Evolutionary conservation across 2,113 vertebrate genomes (phyloP).

Genomic region (Vireo altiloquus): DNA sequence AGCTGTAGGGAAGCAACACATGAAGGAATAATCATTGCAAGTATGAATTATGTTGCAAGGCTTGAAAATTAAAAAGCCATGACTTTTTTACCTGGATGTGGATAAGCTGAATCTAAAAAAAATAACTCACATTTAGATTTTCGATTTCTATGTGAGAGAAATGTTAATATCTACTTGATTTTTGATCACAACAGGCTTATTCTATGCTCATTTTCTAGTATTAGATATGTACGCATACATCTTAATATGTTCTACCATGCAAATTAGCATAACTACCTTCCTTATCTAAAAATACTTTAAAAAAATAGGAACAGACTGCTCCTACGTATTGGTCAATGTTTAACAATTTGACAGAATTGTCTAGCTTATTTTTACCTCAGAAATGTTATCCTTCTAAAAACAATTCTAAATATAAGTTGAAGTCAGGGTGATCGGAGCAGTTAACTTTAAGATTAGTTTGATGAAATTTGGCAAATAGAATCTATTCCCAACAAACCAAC

Average conservation of each 20-base stretch:
- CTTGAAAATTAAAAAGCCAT: background rate
- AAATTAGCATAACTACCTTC: background rate
- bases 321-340: background rate
- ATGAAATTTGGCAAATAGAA: background rate
- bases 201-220: background rate
- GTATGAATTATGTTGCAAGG: background rate
- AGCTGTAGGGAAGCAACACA: fast-evolving
- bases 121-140: background rate
- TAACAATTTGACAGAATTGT: background rate
- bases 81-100: background rate
- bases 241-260: background rate
- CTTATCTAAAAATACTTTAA: background rate
- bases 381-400: background rate
- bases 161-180: background rate
- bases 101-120: background rate
- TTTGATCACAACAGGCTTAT: background rate
- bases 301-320: background rate
- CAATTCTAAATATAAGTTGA: background rate
- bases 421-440: background rate
- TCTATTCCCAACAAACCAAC: background rate
- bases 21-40: background rate
- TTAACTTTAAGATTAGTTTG: background rate
- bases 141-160: background rate
- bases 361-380: background rate
- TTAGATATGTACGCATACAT: background rate